Conservation (phyloP, 1,140 invertebrate genomes). For the Zaprionus inermis region DNA sequence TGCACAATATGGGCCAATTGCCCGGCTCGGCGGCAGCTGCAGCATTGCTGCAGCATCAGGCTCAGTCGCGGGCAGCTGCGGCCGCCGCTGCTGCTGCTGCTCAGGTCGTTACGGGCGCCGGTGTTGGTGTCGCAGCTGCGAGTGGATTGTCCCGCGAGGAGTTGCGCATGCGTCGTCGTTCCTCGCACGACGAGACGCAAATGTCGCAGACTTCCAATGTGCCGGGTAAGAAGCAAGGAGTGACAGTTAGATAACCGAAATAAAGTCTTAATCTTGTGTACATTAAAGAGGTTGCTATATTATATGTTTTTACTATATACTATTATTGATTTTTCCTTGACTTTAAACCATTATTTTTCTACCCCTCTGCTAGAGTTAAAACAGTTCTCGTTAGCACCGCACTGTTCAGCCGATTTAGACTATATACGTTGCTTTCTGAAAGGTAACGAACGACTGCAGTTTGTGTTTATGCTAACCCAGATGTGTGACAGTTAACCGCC, state of each 20-base stretch:
- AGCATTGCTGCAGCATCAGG: constrained; percentile 79
- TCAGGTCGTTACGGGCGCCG: constrained; percentile 56
- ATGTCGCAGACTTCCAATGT: constrained; percentile 65
- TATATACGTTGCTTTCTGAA: constrained; percentile 83
- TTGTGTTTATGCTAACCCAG: constrained; percentile 46
- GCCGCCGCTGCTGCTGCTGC: constrained; percentile 74
- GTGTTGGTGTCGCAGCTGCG: constrained; percentile 20
- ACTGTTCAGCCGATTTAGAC: constrained; percentile 83
- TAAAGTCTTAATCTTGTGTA: too few species aligned
- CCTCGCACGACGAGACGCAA: constrained; percentile 83
- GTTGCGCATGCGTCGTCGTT: constrained; percentile 79
- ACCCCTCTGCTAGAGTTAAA: constrained; percentile 66
- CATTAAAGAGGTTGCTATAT: too few species aligned
- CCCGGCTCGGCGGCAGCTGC: constrained; percentile 79
- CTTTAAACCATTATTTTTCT: constrained; percentile 32
- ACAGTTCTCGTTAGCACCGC: constrained; percentile 78
- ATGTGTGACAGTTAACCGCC: constrained; percentile 36
- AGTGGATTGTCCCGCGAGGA: constrained; percentile 74
- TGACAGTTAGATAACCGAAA: too few species aligned
- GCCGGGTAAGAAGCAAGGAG: constrained; percentile 60
- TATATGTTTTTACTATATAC: constrained; percentile 4
- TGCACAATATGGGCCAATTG: constrained; percentile 76
- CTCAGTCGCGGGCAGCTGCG: constrained; percentile 77
- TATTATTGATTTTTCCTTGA: constrained; percentile 3
- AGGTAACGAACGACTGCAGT: constrained; percentile 64